Evolutionary conservation across 2,797 vertebrate genomes (phyloP).

Genomic region (Hippoglossus hippoglossus): DNA sequence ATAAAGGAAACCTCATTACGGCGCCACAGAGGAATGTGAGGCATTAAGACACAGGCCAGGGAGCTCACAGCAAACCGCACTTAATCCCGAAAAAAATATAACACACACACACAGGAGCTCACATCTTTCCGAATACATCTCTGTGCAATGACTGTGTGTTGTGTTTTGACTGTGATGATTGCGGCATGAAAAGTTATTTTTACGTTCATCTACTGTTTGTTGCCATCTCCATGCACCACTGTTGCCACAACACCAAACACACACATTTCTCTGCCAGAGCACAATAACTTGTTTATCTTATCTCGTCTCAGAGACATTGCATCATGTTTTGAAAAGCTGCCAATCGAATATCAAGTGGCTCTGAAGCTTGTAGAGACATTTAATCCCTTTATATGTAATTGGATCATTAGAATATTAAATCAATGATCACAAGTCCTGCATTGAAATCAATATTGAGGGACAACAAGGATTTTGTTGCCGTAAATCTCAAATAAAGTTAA

Average conservation of each 20-base stretch:
- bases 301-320: conserved; percentile 12
- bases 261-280: conserved; percentile 1
- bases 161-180: neutral
- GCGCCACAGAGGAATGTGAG: conserved; percentile 30
- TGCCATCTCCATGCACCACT: conserved; percentile 30
- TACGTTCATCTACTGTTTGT: conserved; percentile 36
- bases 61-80: too few species aligned
- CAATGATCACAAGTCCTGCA: neutral
- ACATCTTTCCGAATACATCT: neutral
- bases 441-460: neutral
- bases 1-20: conserved; percentile 7
- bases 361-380: neutral
- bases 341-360: conserved; percentile 13
- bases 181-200: neutral
- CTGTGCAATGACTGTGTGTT: neutral
- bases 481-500: too few species aligned
- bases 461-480: neutral
- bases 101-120: neutral
- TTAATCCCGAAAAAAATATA: neutral
- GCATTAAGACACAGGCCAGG: neutral
- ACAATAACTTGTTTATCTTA: conserved; percentile 11
- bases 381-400: neutral
- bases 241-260: conserved; percentile 49
- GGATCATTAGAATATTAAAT: neutral
- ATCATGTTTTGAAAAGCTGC: conserved; percentile 16